Percentiles rank a stretch among this genome's conserved stretches.
These are phyloP conservation scores for Drosophila oshimai DNA, from an alignment of 1,140 invertebrate genomes.

Conservation along the genomic window DNA sequence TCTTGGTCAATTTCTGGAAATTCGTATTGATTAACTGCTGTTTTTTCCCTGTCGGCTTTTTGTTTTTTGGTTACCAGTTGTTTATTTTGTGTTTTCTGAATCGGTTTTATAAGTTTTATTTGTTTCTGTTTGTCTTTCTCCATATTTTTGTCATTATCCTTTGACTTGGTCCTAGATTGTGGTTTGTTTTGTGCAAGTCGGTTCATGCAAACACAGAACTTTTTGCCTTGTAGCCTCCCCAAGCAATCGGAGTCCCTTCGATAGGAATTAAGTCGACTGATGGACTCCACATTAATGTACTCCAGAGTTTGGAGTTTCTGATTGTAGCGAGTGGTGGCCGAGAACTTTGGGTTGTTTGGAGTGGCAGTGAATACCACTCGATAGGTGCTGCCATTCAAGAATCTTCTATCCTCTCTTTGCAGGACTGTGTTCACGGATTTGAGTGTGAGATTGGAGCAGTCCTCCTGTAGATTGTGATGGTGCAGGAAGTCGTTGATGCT, in stretches of 20 bases:
- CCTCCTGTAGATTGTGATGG: neutral
- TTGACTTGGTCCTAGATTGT: neutral
- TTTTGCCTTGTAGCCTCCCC: neutral
- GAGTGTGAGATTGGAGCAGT: slow-evolving; percentile 1
- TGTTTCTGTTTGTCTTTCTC: neutral
- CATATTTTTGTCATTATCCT: neutral
- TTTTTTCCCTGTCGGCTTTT: neutral
- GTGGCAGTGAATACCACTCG: neutral
- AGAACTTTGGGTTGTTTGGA: neutral
- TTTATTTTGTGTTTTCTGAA: neutral
- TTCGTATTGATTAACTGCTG: neutral
- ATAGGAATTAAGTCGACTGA: neutral
- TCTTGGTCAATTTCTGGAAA: neutral
- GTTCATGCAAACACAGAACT: neutral
- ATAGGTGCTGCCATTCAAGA: neutral
- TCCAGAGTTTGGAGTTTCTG: neutral
- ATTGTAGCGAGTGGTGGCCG: neutral
- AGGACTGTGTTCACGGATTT: neutral
- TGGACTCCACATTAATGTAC: neutral
- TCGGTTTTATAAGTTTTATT: neutral
- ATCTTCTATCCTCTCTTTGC: neutral
- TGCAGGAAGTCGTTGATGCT: slow-evolving; percentile 1
- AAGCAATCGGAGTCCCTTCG: neutral
- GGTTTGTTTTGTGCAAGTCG: neutral
- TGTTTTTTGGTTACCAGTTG: neutral